phyloP scores from a whole-genome alignment of 2,888 invertebrate species.

The Hybos culiciformis region DNA sequence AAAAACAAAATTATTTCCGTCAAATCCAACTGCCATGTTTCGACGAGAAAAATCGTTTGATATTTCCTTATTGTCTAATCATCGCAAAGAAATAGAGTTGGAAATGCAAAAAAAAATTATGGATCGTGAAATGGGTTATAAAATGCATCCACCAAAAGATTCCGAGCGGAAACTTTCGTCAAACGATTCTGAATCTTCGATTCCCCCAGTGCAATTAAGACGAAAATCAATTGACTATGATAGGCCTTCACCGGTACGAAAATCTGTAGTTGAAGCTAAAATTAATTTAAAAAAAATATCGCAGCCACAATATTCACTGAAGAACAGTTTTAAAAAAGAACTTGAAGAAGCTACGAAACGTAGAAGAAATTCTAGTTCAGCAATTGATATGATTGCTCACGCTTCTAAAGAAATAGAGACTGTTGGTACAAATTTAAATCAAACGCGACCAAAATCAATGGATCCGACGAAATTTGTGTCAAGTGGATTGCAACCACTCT shows the following conservation, averaged over 20 bases:
- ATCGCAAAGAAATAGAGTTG: background rate
- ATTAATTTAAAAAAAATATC: background rate
- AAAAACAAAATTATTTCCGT: background rate
- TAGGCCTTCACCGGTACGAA: background rate
- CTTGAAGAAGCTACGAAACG: constrained; percentile 12
- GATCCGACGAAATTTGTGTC: too few species aligned
- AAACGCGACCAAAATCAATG: too few species aligned
- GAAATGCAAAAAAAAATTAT: too few species aligned
- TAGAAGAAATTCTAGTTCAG: constrained; percentile 1
- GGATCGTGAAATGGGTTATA: too few species aligned
- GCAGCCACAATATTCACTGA: background rate
- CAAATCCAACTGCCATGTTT: background rate
- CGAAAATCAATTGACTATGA: background rate
- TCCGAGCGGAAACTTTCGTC: background rate
- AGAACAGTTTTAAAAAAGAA: constrained; percentile 12
- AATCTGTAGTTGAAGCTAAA: background rate
- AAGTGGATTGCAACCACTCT: too few species aligned
- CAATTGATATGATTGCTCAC: background rate
- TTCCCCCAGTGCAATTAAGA: background rate
- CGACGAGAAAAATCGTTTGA: background rate
- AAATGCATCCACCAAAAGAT: background rate
- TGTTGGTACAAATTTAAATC: too few species aligned
- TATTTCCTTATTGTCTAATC: background rate
- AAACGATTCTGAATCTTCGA: background rate
- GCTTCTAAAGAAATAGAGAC: too few species aligned